Percentiles rank a stretch among this genome's conserved stretches.
Conservation (phyloP, 2,797 vertebrate genomes). For the Sylvilagus floridanus region DNA sequence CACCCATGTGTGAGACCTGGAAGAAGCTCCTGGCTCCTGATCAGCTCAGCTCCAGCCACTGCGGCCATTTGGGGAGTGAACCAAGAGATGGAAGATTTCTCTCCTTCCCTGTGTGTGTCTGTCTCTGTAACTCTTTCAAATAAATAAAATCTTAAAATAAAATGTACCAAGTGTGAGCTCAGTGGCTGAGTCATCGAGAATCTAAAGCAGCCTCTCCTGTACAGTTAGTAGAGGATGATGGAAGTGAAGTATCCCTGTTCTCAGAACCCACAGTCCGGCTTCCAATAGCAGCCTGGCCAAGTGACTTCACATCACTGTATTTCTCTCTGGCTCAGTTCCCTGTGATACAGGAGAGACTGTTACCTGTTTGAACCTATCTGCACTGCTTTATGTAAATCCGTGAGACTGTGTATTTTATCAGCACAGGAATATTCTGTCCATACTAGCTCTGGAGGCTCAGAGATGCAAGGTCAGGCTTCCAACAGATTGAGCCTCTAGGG, state of each 20-base stretch:
- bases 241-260: not conserved
- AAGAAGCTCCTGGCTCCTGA: too few relatives aligned
- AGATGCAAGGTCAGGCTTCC: not conserved
- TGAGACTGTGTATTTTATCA: not conserved
- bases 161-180: fast-evolving
- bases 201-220: not conserved
- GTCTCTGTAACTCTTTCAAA: too few relatives aligned
- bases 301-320: not conserved
- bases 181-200: not conserved
- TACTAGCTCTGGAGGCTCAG: not conserved
- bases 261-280: not conserved
- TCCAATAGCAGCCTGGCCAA: not conserved
- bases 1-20: too few relatives aligned
- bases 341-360: not conserved
- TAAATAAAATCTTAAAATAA: too few relatives aligned
- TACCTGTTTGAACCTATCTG: not conserved
- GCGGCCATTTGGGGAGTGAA: too few relatives aligned
- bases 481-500: not conserved
- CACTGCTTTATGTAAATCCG: not conserved
- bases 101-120: too few relatives aligned
- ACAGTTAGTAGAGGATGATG: not conserved
- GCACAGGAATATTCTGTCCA: not conserved
- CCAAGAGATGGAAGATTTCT: too few relatives aligned
- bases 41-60: too few relatives aligned
- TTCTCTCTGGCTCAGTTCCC: not conserved